Evolutionary conservation across 2,797 vertebrate species (phyloP).

Genomic region (Rhinophrynus dorsalis): DNA sequence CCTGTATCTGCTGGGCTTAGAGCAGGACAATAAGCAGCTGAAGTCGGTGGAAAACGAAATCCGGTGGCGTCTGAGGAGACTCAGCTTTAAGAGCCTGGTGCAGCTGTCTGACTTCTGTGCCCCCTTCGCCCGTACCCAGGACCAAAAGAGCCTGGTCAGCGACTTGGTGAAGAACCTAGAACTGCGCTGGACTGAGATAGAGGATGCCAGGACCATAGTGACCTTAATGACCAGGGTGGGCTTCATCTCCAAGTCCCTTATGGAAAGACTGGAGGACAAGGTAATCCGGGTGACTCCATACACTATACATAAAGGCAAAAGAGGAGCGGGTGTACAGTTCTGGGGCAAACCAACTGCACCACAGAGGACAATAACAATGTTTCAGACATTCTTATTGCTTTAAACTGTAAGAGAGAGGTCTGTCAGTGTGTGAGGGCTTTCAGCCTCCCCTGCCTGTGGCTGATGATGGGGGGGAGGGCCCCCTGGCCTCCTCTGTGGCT

Average conservation of each 20-base stretch:
- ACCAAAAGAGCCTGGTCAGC: conserved; percentile 57
- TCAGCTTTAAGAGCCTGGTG: conserved; percentile 73
- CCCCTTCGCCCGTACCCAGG: not conserved
- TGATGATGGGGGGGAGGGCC: too few relatives aligned
- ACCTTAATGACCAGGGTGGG: conserved; percentile 68
- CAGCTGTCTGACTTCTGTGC: conserved; percentile 64
- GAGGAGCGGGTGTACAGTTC: too few relatives aligned
- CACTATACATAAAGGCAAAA: too few relatives aligned
- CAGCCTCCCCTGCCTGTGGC: too few relatives aligned
- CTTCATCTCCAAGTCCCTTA: conserved; percentile 66
- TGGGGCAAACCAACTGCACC: too few relatives aligned
- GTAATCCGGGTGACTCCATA: conserved; percentile 61
- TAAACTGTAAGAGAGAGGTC: too few relatives aligned
- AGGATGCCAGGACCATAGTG: conserved; percentile 66
- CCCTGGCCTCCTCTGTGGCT: not conserved
- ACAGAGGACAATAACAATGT: too few relatives aligned
- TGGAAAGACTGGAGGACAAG: conserved; percentile 90
- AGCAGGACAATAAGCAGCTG: conserved; percentile 48
- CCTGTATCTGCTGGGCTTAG: conserved; percentile 65
- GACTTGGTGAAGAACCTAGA: conserved; percentile 80
- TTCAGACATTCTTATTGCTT: too few relatives aligned
- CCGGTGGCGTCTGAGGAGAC: conserved; percentile 80
- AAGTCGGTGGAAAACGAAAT: conserved; percentile 81
- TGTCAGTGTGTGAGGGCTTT: too few relatives aligned
- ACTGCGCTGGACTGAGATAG: conserved; percentile 87